These are phyloP conservation scores for Amphiduros pacificus DNA, from an alignment of 2,888 invertebrate species.

Conservation along the genomic window DNA sequence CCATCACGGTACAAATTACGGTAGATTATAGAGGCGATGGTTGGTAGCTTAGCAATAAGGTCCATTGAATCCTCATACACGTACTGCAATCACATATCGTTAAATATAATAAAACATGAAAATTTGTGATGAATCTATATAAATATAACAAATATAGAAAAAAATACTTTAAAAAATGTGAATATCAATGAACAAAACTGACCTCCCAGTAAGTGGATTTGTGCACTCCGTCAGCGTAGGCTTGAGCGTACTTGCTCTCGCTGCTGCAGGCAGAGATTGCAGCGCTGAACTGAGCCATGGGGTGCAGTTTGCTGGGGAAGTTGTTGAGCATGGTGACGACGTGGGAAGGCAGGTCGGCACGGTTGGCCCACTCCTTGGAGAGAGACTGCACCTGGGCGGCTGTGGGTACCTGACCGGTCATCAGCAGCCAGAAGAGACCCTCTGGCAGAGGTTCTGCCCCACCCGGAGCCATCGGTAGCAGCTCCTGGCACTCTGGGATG, in stretches of 20 bases:
- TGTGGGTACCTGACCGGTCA: conserved; percentile 85
- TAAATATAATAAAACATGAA: neutral
- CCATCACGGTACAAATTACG: conserved; percentile 80
- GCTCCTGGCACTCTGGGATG: conserved; percentile 88
- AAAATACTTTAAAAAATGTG: too few relatives aligned
- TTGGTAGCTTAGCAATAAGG: conserved; percentile 90
- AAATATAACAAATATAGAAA: too few relatives aligned
- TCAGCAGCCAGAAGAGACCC: conserved; percentile 89
- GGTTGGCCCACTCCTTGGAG: conserved; percentile 74
- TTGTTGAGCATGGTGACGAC: conserved; percentile 92
- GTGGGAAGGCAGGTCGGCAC: conserved; percentile 88
- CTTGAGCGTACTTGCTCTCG: conserved; percentile 89
- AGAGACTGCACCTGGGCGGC: conserved; percentile 70
- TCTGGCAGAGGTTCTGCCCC: conserved; percentile 87
- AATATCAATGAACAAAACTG: conserved; percentile 28
- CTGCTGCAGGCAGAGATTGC: conserved; percentile 89
- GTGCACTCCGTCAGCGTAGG: conserved; percentile 84
- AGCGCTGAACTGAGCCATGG: conserved; percentile 92
- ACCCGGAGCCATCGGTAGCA: conserved; percentile 76
- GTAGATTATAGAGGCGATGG: conserved; percentile 91
- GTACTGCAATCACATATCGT: conserved; percentile 64
- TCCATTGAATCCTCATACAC: conserved; percentile 93
- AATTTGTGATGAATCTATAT: neutral
- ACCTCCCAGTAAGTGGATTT: conserved; percentile 90
- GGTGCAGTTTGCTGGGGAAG: conserved; percentile 85